Base-by-base conservation (phyloP, 2,113 vertebrate species). In the Burhinus oedicnemus region DNA sequence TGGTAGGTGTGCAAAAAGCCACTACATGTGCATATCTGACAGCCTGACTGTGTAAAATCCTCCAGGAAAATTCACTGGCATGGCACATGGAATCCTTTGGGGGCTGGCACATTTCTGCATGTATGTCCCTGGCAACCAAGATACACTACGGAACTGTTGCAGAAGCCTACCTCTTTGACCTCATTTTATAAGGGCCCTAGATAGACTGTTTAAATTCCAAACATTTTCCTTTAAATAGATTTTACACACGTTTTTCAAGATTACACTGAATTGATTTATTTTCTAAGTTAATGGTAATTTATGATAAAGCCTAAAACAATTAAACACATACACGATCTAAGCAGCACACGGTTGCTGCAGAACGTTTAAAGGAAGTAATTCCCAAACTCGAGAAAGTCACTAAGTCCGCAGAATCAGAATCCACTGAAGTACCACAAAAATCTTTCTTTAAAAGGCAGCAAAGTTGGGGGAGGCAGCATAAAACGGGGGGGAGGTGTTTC, bases 21-120 rank as follows among this genome's bases (percentile, higher is more conserved):
- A 38, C 75, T 23, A 1, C 1, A 1, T 3, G 1, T 5, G 34
- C 58, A 0, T 4, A 23, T 18, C 71, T 26, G 29, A 83, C 20
- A 40, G 58, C 22, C 30, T 76, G 70, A 29, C 60, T 54, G 22
- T 30, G 19, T 20, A 17, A 78, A 68, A 64, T 40, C 29, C 23
- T 22, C 16, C 64, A 71, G 55, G 55, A 89, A 75, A 62, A 75
- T 13, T 16, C 60, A 61, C 27, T 34, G 55, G 25, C 49, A 54
- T 20, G 17, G 62, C 45, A 65, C 3, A 12, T 3, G 21, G 49
- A 83, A 11, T 62, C 42, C 93, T 89, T 0, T 12, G 6, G 68
- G 71, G 45, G n/a, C 55, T 44, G 52, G n/a, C 42, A 68, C 29
- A 71, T 57, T 76, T 55, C 89, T 76, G 57, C 38, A 58, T 2